These are phyloP conservation scores for Axis porcinus DNA, from an alignment of 2,113 vertebrate species.

Conservation along the genomic window DNA sequence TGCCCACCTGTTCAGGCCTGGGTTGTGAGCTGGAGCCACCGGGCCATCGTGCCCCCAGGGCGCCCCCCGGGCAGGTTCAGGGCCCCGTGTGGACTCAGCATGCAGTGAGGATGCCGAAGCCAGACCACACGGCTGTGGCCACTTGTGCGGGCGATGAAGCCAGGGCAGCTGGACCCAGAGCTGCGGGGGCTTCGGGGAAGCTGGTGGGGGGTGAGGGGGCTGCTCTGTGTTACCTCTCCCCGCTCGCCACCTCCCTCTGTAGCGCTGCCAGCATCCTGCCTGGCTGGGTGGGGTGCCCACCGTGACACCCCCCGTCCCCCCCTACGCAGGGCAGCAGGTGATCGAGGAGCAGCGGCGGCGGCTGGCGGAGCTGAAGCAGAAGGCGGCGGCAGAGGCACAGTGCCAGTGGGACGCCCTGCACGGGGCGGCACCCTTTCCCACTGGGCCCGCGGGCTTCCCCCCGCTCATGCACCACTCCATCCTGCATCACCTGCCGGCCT, in stretches of 20 bases:
- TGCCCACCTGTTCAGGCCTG: neutral
- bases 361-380: conserved; percentile 94
- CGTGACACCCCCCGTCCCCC: neutral
- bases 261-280: neutral
- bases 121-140: neutral
- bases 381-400: conserved; percentile 92
- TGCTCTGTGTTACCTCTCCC: neutral
- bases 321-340: conserved; percentile 91
- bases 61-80: neutral
- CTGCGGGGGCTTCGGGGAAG: neutral
- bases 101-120: neutral
- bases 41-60: neutral
- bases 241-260: neutral
- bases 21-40: neutral
- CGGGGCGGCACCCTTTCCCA: conserved; percentile 74
- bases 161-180: neutral
- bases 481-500: conserved; percentile 86
- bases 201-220: neutral
- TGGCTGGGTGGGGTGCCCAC: neutral
- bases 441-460: conserved; percentile 52
- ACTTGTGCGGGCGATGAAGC: neutral
- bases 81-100: neutral
- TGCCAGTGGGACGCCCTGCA: conserved; percentile 91
- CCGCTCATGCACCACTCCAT: conserved; percentile 91
- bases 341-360: conserved; percentile 95